Evolutionary conservation across 2,888 invertebrate species (phyloP).

Genomic region (Pollenia labialis): DNA sequence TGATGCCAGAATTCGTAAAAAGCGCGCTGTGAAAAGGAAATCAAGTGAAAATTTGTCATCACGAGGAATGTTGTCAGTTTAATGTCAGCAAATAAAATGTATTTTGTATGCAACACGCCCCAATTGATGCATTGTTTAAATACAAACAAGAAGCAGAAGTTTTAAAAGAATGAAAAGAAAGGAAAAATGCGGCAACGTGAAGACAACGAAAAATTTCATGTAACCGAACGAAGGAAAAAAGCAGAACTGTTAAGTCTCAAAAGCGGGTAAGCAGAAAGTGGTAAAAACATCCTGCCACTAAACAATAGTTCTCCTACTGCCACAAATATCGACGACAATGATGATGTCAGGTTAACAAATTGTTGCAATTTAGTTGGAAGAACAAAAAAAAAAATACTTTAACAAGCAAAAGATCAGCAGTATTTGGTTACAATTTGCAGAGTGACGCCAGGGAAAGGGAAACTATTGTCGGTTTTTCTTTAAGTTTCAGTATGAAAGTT

Average conservation of each 20-base stretch:
- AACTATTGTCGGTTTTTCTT: conserved; percentile 65
- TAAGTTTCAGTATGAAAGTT: conserved; percentile 25
- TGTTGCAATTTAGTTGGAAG: conserved; percentile 75
- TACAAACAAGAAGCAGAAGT: conserved; percentile 3
- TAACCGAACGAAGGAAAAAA: conserved; percentile 25
- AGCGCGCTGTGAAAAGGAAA: conserved; percentile 53
- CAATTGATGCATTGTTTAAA: conserved; percentile 71
- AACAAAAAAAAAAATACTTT: conserved; percentile 27
- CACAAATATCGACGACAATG: conserved; percentile 64
- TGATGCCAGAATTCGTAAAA: conserved; percentile 25
- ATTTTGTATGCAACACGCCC: conserved; percentile 75
- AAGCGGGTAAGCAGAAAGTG: conserved; percentile 57
- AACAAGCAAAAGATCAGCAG: conserved; percentile 66
- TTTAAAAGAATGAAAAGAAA: not conserved
- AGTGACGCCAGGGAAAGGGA: conserved; percentile 48
- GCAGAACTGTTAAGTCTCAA: conserved; percentile 48
- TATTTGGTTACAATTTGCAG: conserved; percentile 37
- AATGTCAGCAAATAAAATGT: conserved; percentile 75
- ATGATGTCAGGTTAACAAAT: conserved; percentile 78
- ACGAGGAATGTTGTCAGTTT: conserved; percentile 70
- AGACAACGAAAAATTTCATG: conserved; percentile 47
- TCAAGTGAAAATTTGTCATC: conserved; percentile 65
- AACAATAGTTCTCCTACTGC: conserved; percentile 50
- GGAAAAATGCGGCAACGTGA: conserved; percentile 25
- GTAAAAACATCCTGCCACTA: conserved; percentile 57